Evolutionary conservation across 2,797 vertebrate species (phyloP), one percentile per base, ranked within the genome.

Genomic region (Euthynnus affinis): DNA sequence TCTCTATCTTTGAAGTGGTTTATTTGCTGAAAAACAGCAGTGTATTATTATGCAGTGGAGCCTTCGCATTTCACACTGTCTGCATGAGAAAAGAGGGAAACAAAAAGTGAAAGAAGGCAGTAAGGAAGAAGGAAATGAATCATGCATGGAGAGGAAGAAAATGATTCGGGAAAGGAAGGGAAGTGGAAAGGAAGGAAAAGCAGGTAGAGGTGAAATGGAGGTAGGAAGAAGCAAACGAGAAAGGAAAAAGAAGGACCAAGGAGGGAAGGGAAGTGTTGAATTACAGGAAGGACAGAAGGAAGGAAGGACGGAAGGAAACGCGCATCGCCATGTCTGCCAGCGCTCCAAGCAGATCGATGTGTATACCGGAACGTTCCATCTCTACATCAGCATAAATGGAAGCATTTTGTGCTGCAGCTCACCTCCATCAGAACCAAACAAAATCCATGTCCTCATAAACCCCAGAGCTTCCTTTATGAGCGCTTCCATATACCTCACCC

Each of bases 381-480:
- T 58, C 23, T 37, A 37, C 64, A 71, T 78, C 65, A 77, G 77
- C 76, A 75, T 71, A 51, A 76, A 76, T 17, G 40, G 48, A 60
- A 40, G 42, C 53, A n/a, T 62, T 67, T 76, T 69, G 55, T 65
- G 55, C 69, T 17, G 37, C 82, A 40, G 56, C 67, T 71, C 42
- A 37, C 59, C 58, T 80, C 66, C 52, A 51, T 81, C 69, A 78
- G 52, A 48, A 75, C 66, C 53, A 77, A 83, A 87, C 64, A 62
- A 65, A 81, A 78, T 64, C 55, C 71, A 52, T 58, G 73, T 80
- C 71, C 71, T 55, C 67, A 64, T 88, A 80, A 88, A 87, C 8
- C 76, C 64, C 34, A 25, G 20, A 68, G 65, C 73, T 29, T 80
- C 78, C 48, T 83, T 82, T 76, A 79, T 64, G 76, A 80, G 61